phyloP scores from a whole-genome alignment of 1,140 invertebrate genomes.

The Oppia nitens region DNA sequence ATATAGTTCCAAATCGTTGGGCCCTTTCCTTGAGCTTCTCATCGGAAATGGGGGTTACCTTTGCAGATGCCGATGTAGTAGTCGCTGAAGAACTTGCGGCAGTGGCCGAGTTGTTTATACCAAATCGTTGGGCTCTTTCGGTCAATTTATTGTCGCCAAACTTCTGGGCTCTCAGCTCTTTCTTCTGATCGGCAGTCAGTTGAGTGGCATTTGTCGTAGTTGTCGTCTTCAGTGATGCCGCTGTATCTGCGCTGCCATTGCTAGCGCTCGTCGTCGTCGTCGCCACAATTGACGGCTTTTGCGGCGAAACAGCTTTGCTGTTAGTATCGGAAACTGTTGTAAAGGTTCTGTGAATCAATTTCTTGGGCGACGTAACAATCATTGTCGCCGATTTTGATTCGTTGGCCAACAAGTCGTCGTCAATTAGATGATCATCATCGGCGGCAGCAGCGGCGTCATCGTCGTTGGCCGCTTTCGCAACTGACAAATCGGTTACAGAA shows the following conservation, averaged over 20 bases:
- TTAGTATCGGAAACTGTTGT: not conserved
- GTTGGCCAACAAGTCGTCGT: not conserved
- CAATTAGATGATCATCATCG: not conserved
- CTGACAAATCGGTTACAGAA: not conserved
- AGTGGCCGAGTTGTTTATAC: too few species aligned
- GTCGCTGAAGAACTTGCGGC: too few species aligned
- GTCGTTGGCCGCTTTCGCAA: not conserved
- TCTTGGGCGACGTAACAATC: not conserved
- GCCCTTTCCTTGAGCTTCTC: too few species aligned
- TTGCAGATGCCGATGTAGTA: too few species aligned
- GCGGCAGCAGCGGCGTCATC: not conserved
- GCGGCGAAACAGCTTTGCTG: not conserved
- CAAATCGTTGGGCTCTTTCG: not conserved
- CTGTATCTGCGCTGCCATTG: too few species aligned
- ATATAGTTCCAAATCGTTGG: too few species aligned
- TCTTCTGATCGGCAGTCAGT: not conserved
- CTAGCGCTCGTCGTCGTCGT: not conserved
- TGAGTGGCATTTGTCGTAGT: not conserved
- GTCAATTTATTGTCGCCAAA: not conserved
- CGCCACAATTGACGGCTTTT: not conserved
- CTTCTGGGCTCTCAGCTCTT: not conserved
- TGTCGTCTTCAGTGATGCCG: too few species aligned
- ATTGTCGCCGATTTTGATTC: not conserved
- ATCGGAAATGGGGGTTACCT: too few species aligned
- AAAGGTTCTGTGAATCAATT: too few species aligned